These are phyloP conservation scores for Peromyscus nudipes DNA, from an alignment of 2,797 vertebrate species.

Conservation along the genomic window DNA sequence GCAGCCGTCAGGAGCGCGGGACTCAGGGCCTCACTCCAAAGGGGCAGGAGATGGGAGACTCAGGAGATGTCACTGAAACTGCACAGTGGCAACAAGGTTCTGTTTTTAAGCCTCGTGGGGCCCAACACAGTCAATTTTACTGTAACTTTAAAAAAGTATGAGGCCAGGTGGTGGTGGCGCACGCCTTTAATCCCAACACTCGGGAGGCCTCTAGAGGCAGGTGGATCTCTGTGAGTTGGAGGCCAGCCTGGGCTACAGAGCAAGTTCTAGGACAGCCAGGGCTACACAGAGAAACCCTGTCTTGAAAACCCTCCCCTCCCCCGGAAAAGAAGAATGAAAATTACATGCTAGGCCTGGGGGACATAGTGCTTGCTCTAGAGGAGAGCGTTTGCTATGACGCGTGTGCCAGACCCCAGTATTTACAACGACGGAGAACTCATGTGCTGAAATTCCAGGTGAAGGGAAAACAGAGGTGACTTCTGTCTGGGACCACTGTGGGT, in stretches of 20 bases:
- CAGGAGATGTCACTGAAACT: not conserved
- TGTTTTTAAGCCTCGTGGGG: not conserved
- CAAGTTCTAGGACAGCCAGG: too few species aligned
- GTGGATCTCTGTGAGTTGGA: too few species aligned
- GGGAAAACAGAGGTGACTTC: not conserved
- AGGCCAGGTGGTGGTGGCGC: too few species aligned
- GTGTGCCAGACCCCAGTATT: not conserved
- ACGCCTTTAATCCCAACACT: too few species aligned
- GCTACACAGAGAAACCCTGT: too few species aligned
- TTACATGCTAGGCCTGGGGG: not conserved
- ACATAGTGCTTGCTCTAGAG: not conserved
- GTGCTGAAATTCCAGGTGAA: not conserved
- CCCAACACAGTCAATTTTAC: constrained; percentile 21
- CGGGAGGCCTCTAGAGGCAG: too few species aligned
- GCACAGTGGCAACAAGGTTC: not conserved
- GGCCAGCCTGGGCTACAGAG: too few species aligned
- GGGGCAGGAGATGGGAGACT: not conserved
- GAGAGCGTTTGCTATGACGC: not conserved
- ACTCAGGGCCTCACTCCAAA: not conserved
- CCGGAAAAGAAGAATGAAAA: not conserved
- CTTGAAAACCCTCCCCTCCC: too few species aligned
- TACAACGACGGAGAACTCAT: not conserved
- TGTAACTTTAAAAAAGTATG: not conserved
- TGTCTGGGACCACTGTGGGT: not conserved
- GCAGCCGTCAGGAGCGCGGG: not conserved